These are phyloP conservation scores for Eustalomyia histrio DNA, from an alignment of 2,888 invertebrate species.

Conservation along the genomic window DNA sequence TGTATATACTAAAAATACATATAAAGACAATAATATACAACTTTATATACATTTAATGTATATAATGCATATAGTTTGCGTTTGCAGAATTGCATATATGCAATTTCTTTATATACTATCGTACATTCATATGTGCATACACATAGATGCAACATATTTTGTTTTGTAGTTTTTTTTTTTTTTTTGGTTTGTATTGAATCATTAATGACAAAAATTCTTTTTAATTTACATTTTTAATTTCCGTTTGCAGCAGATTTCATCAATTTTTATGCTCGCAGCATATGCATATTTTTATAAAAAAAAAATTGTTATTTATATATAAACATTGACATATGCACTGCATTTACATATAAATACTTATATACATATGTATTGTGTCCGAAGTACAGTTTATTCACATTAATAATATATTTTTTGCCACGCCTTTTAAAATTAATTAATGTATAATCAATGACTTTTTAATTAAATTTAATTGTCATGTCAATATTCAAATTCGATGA, in stretches of 20 bases:
- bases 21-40: conserved; percentile 1
- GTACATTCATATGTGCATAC: not conserved
- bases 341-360: not conserved
- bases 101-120: not conserved
- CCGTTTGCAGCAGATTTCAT: conserved; percentile 39
- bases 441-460: not conserved
- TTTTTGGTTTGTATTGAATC: conserved; percentile 24
- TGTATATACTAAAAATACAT: not conserved
- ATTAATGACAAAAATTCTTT: conserved; percentile 47
- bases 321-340: not conserved
- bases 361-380: not conserved
- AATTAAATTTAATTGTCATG: too few species aligned
- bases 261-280: not conserved
- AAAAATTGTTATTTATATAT: too few species aligned
- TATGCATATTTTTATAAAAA: too few species aligned
- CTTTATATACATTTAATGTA: not conserved
- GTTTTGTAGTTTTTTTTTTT: not conserved
- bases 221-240: conserved; percentile 63
- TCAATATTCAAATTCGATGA: too few species aligned
- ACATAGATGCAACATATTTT: conserved; percentile 3
- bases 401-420: not conserved
- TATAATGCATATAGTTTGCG: not conserved
- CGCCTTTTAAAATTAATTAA: not conserved
- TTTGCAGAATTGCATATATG: not conserved
- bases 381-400: not conserved